Conservation (phyloP, 1,140 invertebrate genomes). For the Parasteatoda tepidariorum region DNA sequence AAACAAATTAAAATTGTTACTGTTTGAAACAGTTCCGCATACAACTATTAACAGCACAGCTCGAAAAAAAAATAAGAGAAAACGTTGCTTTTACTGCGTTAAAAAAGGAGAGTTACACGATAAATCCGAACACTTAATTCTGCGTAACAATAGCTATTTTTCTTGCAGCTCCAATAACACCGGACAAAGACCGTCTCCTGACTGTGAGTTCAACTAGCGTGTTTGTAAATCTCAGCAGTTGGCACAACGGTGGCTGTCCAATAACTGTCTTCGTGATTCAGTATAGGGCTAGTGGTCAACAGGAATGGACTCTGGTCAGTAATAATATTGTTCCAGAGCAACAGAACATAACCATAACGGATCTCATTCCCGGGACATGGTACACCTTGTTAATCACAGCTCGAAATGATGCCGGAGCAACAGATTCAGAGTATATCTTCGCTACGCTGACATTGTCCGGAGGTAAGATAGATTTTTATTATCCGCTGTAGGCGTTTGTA, state of each 20-base stretch:
- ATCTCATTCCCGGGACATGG: constrained; percentile 83
- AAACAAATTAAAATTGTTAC: no score
- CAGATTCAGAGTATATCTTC: constrained; percentile 86
- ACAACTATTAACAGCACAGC: no score
- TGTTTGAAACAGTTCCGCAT: no score
- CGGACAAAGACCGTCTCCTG: constrained; percentile 62
- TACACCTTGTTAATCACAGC: constrained; percentile 89
- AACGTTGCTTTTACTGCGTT: no score
- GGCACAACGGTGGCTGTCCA: constrained; percentile 94
- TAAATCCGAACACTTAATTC: no score
- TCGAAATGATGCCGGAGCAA: constrained; percentile 91
- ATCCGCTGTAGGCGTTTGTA: no score
- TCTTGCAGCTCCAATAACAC: constrained; percentile 62
- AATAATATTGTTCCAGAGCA: constrained; percentile 59
- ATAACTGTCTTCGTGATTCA: constrained; percentile 75
- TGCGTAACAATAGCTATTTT: no score
- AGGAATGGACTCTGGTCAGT: constrained; percentile 63
- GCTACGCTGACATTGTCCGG: constrained; percentile 74
- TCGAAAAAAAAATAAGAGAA: no score
- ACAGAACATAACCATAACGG: constrained; percentile 69
- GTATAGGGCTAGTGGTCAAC: constrained; percentile 61
- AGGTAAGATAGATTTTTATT: no score
- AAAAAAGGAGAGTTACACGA: no score
- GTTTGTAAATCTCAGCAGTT: constrained; percentile 88
- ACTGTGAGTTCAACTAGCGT: constrained; percentile 85